Evolutionary conservation across 2,888 invertebrate species (phyloP).

Genomic region (Anthophora plumipes): DNA sequence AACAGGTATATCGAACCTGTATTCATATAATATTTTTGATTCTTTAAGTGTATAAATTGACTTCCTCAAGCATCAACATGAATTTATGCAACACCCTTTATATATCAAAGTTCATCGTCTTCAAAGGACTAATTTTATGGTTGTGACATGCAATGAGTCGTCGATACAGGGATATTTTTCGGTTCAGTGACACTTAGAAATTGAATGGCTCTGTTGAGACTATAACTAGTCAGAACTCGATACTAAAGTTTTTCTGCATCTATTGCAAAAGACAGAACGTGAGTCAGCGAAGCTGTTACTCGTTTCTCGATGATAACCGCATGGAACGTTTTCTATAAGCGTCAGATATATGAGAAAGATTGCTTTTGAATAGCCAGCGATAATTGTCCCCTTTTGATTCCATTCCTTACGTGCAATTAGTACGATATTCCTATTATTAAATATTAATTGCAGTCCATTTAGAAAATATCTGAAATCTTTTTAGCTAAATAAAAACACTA

Average conservation of each 20-base stretch:
- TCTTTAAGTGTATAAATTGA: too few species aligned
- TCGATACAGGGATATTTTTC: conserved; percentile 22
- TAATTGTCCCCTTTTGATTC: not conserved
- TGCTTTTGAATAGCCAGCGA: not conserved
- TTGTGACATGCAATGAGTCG: not conserved
- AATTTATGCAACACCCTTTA: too few species aligned
- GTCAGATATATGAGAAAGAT: not conserved
- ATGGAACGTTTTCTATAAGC: conserved; percentile 8
- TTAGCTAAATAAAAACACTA: too few species aligned
- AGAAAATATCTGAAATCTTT: too few species aligned
- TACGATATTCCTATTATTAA: too few species aligned
- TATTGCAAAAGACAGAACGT: conserved; percentile 42
- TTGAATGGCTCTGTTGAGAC: conserved; percentile 48
- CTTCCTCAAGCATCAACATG: too few species aligned
- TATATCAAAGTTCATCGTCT: too few species aligned
- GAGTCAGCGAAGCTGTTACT: conserved; percentile 50
- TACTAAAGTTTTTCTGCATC: conserved; percentile 29
- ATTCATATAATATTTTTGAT: too few species aligned
- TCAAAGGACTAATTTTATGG: not conserved
- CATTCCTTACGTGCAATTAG: too few species aligned
- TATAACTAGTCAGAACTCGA: conserved; percentile 37
- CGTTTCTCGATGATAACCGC: conserved; percentile 35
- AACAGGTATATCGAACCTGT: too few species aligned
- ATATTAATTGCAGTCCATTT: too few species aligned
- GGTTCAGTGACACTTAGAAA: conserved; percentile 60